Conservation (phyloP, 1,140 invertebrate genomes). For the Philotrypesis tridentata region DNA sequence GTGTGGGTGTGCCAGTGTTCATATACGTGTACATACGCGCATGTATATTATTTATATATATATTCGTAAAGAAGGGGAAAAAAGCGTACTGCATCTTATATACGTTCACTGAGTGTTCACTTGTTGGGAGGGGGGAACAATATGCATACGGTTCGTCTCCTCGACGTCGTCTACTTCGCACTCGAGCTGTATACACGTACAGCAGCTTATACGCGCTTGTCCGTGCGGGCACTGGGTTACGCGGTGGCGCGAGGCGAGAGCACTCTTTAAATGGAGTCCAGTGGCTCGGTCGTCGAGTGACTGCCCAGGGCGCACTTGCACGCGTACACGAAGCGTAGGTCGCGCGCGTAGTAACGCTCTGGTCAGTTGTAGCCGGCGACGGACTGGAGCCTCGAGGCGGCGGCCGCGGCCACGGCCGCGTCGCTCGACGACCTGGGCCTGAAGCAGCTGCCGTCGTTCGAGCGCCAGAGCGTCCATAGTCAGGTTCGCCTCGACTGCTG, state of each 20-base stretch:
- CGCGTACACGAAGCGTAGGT: neutral
- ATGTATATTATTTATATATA: neutral
- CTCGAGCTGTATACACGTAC: neutral
- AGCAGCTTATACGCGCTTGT: too few relatives aligned
- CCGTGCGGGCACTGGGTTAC: too few relatives aligned
- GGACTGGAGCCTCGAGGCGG: neutral
- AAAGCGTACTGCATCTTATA: neutral
- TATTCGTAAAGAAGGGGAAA: neutral
- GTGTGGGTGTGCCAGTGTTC: too few relatives aligned
- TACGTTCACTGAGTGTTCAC: neutral
- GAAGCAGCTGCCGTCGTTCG: neutral
- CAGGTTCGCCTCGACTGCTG: conserved; percentile 68
- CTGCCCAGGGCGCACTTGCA: neutral
- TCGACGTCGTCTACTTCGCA: neutral
- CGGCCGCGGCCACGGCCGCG: neutral
- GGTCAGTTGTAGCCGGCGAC: conserved; percentile 4
- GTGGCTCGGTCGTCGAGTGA: neutral
- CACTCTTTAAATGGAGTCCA: neutral
- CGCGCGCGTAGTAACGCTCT: neutral
- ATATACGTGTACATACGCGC: too few relatives aligned
- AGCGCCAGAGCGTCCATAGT: conserved; percentile 71
- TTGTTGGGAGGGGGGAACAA: neutral
- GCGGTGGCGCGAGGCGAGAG: neutral
- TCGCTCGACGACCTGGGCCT: neutral
- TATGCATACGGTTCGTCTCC: neutral